A percentile compares a stretch with the other conserved stretches of the same genome.
These are phyloP conservation scores for Eutolmus rufibarbis DNA, from an alignment of 2,888 invertebrate genomes.

Conservation along the genomic window DNA sequence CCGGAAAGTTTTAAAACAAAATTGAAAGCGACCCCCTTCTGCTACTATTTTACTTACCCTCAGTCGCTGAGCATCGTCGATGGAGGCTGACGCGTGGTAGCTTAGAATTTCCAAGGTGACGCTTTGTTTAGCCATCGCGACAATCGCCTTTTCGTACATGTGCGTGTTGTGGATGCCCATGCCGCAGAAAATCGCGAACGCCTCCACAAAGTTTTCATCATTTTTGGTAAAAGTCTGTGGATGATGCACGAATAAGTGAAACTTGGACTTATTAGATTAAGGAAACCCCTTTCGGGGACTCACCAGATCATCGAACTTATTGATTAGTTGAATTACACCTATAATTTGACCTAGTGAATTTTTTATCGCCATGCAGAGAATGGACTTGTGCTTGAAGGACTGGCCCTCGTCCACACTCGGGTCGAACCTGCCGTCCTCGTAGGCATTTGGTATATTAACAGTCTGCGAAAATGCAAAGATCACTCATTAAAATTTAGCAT, in stretches of 20 bases:
- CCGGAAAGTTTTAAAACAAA: not conserved
- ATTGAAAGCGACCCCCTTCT: not conserved
- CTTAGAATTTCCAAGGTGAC: conserved; percentile 92
- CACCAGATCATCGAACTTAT: conserved; percentile 86
- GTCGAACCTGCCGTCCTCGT: conserved; percentile 88
- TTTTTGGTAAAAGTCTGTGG: conserved; percentile 83
- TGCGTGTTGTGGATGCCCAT: conserved; percentile 97
- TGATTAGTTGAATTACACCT: conserved; percentile 90
- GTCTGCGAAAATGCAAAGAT: conserved; percentile 69
- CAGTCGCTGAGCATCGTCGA: conserved; percentile 87
- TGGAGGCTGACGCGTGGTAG: conserved; percentile 91
- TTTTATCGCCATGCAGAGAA: conserved; percentile 95
- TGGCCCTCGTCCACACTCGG: conserved; percentile 82
- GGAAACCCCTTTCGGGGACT: conserved; percentile 46
- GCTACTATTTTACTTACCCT: conserved; percentile 69
- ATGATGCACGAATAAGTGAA: not conserved
- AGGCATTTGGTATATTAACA: conserved; percentile 89
- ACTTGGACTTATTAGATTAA: not conserved
- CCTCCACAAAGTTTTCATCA: conserved; percentile 96
- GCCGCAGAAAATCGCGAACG: conserved; percentile 96
- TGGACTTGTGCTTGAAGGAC: conserved; percentile 85
- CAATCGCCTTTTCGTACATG: conserved; percentile 95
- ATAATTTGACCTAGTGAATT: conserved; percentile 91
- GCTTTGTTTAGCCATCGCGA: conserved; percentile 95
- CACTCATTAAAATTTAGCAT: not conserved